Percentiles rank a stretch among this genome's conserved stretches.
phyloP scores from a whole-genome alignment of 1,140 invertebrate genomes.

The Gonatopus flavifemur region DNA sequence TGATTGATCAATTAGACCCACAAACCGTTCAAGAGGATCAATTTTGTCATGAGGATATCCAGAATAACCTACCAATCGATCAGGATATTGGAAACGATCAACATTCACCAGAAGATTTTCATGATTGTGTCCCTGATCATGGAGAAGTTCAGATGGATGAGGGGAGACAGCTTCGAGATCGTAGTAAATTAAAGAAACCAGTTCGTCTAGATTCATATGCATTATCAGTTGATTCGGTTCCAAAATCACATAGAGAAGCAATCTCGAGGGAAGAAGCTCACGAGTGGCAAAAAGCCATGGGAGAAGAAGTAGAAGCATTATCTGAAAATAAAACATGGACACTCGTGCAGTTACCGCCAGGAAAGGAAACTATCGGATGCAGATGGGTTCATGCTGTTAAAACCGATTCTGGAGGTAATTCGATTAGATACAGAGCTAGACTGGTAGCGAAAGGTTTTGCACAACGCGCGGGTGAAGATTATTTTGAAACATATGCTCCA shows the following conservation, averaged over 20 bases:
- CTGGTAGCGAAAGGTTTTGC: constrained; percentile 27
- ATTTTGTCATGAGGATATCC: too few species aligned
- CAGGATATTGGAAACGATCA: too few species aligned
- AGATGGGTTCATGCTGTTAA: constrained; percentile 3
- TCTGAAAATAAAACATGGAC: background rate
- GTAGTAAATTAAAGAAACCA: background rate
- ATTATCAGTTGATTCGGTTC: background rate
- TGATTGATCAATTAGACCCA: too few species aligned
- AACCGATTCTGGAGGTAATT: background rate
- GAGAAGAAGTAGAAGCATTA: background rate
- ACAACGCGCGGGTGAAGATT: constrained; percentile 31
- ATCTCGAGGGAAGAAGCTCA: background rate
- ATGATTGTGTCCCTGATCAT: too few species aligned
- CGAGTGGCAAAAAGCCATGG: background rate
- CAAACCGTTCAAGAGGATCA: too few species aligned
- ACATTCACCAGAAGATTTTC: too few species aligned
- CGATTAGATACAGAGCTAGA: constrained; percentile 8
- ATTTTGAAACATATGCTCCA: constrained; percentile 29
- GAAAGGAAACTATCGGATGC: background rate
- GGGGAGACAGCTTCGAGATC: background rate
- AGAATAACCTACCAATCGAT: too few species aligned
- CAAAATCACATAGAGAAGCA: background rate
- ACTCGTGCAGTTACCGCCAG: background rate
- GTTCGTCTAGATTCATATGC: background rate
- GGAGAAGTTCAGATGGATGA: background rate